phyloP scores from a whole-genome alignment of 2,113 vertebrate genomes.

The Aramus guarauna region DNA sequence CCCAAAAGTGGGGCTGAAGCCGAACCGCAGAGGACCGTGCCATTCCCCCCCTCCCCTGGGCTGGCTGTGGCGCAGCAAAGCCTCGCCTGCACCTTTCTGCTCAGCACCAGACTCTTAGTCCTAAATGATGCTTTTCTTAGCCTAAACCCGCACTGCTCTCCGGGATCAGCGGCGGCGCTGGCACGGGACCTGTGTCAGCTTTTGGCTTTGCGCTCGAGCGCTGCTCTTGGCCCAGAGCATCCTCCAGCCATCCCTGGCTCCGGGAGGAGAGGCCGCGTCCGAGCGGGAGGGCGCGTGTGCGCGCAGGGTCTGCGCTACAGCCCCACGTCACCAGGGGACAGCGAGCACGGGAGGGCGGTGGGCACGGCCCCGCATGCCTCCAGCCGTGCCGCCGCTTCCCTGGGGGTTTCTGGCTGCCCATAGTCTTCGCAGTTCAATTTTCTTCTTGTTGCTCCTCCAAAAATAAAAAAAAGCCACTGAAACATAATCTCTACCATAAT shows the following conservation, averaged over 20 bases:
- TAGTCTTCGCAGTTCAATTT: not conserved
- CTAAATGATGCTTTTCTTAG: not conserved
- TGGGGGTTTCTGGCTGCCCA: not conserved
- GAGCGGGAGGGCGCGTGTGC: accelerated
- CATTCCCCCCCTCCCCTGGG: too few relatives aligned
- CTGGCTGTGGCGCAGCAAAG: not conserved
- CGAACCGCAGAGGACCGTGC: not conserved
- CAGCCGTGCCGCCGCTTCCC: accelerated
- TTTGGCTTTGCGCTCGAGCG: not conserved
- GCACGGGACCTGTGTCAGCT: not conserved
- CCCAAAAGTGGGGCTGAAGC: constrained; percentile 9
- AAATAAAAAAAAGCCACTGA: not conserved
- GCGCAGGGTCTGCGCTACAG: not conserved
- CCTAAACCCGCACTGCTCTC: not conserved
- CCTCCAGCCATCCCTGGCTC: not conserved
- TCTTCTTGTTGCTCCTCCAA: not conserved
- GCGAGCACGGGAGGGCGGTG: not conserved
- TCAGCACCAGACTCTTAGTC: not conserved
- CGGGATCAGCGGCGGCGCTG: not conserved
- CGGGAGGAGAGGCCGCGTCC: not conserved
- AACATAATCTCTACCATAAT: constrained; percentile 75
- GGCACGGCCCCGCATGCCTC: accelerated
- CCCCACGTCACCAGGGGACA: accelerated
- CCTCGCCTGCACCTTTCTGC: not conserved
- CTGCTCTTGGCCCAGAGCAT: not conserved